Conservation (phyloP, 2,113 vertebrate genomes). For the Mixornis gularis region DNA sequence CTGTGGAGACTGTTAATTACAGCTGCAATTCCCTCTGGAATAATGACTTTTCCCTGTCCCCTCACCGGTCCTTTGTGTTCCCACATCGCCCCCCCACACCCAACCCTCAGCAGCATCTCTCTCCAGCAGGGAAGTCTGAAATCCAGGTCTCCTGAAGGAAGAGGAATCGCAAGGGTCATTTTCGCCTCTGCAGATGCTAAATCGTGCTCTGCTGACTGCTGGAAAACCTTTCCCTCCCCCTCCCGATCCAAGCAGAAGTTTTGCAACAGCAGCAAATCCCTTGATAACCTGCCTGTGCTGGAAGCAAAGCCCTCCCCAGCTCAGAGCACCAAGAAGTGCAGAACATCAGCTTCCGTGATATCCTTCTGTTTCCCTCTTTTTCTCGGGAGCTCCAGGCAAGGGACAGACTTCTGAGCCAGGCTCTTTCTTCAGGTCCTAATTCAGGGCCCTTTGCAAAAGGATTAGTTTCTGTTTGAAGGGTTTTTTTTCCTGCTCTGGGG, state of each 20-base stretch:
- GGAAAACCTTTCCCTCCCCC: slow-evolving; percentile 54
- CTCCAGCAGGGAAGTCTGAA: neutral
- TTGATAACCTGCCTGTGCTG: slow-evolving; percentile 52
- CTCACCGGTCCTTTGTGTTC: neutral
- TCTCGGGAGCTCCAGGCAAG: slow-evolving; percentile 39
- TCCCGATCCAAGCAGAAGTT: slow-evolving; percentile 51
- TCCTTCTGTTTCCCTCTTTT: neutral
- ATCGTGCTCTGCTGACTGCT: slow-evolving; percentile 59
- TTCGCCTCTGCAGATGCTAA: slow-evolving; percentile 57
- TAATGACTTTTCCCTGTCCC: neutral
- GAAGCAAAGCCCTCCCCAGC: slow-evolving; percentile 59
- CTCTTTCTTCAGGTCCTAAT: slow-evolving; percentile 29
- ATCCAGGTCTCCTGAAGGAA: slow-evolving; percentile 28
- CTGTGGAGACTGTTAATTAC: neutral
- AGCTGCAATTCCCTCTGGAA: neutral
- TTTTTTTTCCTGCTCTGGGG: neutral
- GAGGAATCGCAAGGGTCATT: slow-evolving; percentile 49
- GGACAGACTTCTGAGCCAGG: slow-evolving; percentile 9
- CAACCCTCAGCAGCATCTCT: neutral
- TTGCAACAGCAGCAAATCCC: slow-evolving; percentile 65
- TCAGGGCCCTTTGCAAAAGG: slow-evolving; percentile 27
- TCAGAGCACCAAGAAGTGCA: slow-evolving; percentile 22
- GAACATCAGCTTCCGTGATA: neutral
- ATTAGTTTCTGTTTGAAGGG: slow-evolving; percentile 55
- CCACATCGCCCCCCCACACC: neutral